Percentiles rank a stretch among this genome's conserved stretches.
Evolutionary conservation across 2,888 invertebrate genomes (phyloP).

Genomic region (Cryptus viduatorius): DNA sequence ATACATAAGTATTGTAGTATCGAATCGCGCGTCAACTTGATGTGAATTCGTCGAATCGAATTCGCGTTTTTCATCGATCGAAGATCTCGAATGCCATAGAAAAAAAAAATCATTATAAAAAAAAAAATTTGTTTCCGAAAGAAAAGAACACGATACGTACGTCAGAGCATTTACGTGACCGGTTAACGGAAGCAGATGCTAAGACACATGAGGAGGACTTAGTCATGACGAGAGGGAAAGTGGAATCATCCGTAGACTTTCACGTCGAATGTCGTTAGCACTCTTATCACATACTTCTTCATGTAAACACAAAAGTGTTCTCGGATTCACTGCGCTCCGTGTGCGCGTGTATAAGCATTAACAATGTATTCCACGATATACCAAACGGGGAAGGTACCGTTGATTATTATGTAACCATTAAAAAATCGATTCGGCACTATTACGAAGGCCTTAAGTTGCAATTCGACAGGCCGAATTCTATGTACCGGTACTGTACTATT

Average conservation of each 20-base stretch:
- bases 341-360: background rate
- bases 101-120: slow-evolving; percentile 6
- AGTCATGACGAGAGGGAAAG: slow-evolving; percentile 75
- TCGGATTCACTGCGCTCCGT: slow-evolving; percentile 31
- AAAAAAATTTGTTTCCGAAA: background rate
- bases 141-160: background rate
- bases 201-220: slow-evolving; percentile 34
- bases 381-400: slow-evolving; percentile 26
- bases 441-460: slow-evolving; percentile 1
- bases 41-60: slow-evolving; percentile 29
- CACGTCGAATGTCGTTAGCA: slow-evolving; percentile 70
- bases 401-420: slow-evolving; percentile 41
- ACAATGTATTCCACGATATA: background rate
- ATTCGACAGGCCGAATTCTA: background rate
- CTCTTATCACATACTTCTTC: slow-evolving; percentile 70
- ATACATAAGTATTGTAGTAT: slow-evolving; percentile 63
- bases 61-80: slow-evolving; percentile 27
- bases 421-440: slow-evolving; percentile 41
- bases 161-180: slow-evolving; percentile 32
- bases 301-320: slow-evolving; percentile 60
- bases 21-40: background rate
- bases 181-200: slow-evolving; percentile 36
- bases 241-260: slow-evolving; percentile 72
- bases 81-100: background rate
- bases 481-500: background rate